Evolutionary conservation across 2,888 invertebrate genomes (phyloP).

Genomic region (Spialia ferax): DNA sequence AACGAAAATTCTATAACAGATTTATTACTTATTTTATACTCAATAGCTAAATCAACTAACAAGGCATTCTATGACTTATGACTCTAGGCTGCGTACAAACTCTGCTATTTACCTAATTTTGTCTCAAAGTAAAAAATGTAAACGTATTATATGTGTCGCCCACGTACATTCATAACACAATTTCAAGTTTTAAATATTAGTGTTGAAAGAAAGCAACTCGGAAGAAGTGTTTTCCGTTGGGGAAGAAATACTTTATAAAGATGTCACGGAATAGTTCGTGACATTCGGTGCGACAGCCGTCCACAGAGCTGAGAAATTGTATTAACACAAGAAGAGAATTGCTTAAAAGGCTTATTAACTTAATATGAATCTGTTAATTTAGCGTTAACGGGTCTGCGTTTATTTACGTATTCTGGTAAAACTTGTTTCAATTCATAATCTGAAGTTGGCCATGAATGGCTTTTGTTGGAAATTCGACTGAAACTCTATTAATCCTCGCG

Average conservation of each 20-base stretch:
- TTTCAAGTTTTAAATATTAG: conserved; percentile 7
- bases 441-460: too few species aligned
- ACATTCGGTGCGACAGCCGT: conserved; percentile 14
- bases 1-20: too few species aligned
- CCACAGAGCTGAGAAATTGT: conserved; percentile 7
- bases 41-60: too few species aligned
- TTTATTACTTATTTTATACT: too few species aligned
- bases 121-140: not conserved
- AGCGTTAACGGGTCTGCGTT: too few species aligned
- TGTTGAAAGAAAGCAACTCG: conserved; percentile 4
- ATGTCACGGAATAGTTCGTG: conserved; percentile 2
- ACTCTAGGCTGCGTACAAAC: too few species aligned
- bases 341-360: not conserved
- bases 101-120: conserved; percentile 16
- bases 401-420: too few species aligned
- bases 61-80: too few species aligned
- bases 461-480: too few species aligned
- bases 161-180: not conserved
- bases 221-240: conserved; percentile 15
- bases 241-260: conserved; percentile 20
- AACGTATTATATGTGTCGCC: not conserved
- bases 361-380: not conserved
- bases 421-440: too few species aligned
- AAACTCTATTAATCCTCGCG: too few species aligned
- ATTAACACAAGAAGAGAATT: conserved; percentile 7